Conservation (phyloP, 2,797 vertebrate genomes). For the Pagetopsis macropterus region DNA sequence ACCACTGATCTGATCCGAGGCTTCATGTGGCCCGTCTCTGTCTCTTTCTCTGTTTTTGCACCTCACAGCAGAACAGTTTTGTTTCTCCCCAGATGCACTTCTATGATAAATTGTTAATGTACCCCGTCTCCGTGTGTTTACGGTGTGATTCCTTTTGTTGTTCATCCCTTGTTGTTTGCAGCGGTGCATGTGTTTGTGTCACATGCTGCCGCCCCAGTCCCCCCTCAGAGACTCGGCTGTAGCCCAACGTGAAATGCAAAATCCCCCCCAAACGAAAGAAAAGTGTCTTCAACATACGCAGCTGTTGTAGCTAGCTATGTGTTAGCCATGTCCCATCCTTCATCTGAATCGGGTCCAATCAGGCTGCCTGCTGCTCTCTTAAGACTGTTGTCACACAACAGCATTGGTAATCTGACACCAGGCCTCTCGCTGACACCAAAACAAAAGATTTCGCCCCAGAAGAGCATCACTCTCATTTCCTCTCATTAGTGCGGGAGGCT, state of each 20-base stretch:
- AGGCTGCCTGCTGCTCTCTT: conserved; percentile 45
- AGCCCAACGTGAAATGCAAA: conserved; percentile 31
- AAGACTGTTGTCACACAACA: conserved; percentile 57
- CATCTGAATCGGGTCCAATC: conserved; percentile 43
- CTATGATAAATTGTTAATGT: conserved; percentile 77
- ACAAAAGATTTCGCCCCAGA: conserved; percentile 59
- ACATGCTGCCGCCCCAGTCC: conserved; percentile 35
- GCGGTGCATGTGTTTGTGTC: conserved; percentile 36
- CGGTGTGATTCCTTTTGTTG: conserved; percentile 67
- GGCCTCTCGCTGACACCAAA: conserved; percentile 59
- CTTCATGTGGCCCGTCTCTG: not conserved
- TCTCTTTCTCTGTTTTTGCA: conserved; percentile 49
- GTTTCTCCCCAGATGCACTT: conserved; percentile 73
- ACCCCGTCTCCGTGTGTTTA: conserved; percentile 64
- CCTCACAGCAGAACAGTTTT: conserved; percentile 63
- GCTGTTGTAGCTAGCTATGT: not conserved
- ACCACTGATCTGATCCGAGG: too few species aligned
- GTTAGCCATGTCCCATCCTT: conserved; percentile 27
- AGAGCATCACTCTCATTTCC: conserved; percentile 68
- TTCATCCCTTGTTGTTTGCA: conserved; percentile 66
- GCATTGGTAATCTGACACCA: conserved; percentile 58
- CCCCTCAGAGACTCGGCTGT: conserved; percentile 41
- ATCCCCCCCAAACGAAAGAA: not conserved
- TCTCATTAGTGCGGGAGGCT: conserved; percentile 69
- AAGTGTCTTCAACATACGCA: not conserved